Percentiles rank a stretch among this genome's conserved stretches.
phyloP scores from a whole-genome alignment of 2,113 vertebrate species.

The Echinops telfairi region DNA sequence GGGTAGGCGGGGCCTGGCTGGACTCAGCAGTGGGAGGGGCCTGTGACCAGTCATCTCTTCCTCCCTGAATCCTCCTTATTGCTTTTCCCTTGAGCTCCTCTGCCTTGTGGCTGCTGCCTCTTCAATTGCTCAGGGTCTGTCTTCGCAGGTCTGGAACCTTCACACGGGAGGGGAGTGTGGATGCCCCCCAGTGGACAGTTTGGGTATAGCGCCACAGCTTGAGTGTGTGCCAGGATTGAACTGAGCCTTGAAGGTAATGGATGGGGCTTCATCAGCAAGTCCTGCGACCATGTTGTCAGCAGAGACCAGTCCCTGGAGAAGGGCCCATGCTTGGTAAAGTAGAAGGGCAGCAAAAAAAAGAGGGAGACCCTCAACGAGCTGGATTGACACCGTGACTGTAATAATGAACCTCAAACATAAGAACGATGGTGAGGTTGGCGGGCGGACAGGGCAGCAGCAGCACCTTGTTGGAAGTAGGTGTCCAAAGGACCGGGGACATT shows the following conservation, averaged over 20 bases:
- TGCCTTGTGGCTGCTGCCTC: background rate
- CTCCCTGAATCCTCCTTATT: background rate
- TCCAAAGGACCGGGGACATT: background rate
- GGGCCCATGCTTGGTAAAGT: too few relatives aligned
- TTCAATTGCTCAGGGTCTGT: background rate
- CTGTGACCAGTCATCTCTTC: background rate
- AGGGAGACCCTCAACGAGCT: too few relatives aligned
- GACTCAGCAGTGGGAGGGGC: background rate
- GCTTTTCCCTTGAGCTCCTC: background rate
- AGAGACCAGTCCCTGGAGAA: too few relatives aligned
- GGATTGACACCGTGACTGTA: too few relatives aligned
- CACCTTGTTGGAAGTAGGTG: background rate
- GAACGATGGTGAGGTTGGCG: too few relatives aligned
- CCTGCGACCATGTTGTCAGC: too few relatives aligned
- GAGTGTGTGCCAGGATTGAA: background rate
- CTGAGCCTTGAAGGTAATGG: background rate
- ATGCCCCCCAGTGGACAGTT: background rate
- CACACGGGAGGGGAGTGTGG: background rate
- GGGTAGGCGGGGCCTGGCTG: background rate
- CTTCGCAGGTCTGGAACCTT: background rate
- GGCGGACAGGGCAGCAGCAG: too few relatives aligned
- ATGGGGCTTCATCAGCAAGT: background rate
- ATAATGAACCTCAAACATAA: too few relatives aligned
- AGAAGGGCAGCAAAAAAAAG: too few relatives aligned
- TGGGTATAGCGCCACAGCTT: background rate